phyloP scores from a whole-genome alignment of 2,888 invertebrate genomes.

The Gastrophysa polygoni region DNA sequence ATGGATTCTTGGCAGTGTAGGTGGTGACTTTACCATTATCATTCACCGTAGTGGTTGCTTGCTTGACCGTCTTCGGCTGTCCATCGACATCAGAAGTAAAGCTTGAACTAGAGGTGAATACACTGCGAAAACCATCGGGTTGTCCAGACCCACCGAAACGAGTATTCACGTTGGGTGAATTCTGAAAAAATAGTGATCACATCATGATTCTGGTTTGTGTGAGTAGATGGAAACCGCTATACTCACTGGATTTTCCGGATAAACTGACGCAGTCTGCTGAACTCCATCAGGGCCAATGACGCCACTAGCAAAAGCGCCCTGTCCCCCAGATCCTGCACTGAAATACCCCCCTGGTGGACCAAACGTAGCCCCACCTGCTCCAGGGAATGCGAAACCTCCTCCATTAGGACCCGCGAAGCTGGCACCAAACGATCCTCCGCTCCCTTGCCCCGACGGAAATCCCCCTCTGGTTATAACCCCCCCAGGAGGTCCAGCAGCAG shows the following conservation, averaged over 20 bases:
- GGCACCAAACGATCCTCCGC: constrained; percentile 26
- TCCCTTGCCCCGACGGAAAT: constrained; percentile 15
- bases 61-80: constrained; percentile 61
- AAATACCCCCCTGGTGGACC: no score
- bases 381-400: constrained; percentile 19
- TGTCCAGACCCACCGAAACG: constrained; percentile 51
- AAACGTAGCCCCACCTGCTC: constrained; percentile 28
- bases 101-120: constrained; percentile 70
- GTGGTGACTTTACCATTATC: constrained; percentile 75
- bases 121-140: constrained; percentile 58
- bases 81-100: constrained; percentile 67
- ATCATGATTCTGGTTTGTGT: no score
- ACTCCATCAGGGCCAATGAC: constrained; percentile 62
- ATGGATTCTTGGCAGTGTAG: constrained; percentile 62
- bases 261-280: constrained; percentile 65
- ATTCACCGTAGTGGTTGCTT: constrained; percentile 71
- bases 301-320: constrained; percentile 63
- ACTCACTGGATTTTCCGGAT: constrained; percentile 67
- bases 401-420: constrained; percentile 8
- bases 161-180: constrained; percentile 60
- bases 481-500: neutral
- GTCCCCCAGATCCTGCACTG: constrained; percentile 30
- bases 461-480: constrained; percentile 8
- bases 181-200: constrained; percentile 54
- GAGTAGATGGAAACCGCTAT: neutral